Base-by-base conservation (phyloP, 1,140 invertebrate genomes). In the Drosophila mojavensis region DNA sequence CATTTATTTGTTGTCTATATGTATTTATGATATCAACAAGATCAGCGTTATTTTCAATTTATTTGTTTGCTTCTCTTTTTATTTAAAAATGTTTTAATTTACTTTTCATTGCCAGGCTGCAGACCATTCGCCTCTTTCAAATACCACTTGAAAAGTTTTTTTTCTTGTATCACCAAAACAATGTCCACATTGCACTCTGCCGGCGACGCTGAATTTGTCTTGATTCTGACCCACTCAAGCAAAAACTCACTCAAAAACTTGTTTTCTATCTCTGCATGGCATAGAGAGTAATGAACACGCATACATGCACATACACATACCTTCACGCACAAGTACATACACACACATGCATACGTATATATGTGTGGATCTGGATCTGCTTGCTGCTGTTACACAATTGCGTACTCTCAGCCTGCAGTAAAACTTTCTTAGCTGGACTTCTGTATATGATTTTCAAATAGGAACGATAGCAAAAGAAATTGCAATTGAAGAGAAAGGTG, bases 211-310 rank as follows among this genome's bases (percentile, higher is more conserved):
- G 10, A 48, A 63, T 45, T 28, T 33, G 70, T 48, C 64, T 73
- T 73, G 55, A 66, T 71, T 64, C 64, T 61, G 56, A 55, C 26
- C 6, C 64, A 73, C 70, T 68, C 70, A 68, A 65, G 11, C 33
- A 30, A 15, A 30, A 45, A 30, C 24, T 48, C 70, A 68, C 70
- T 73, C 70, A 73, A 73, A 73, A 73, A 73, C 70, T 61, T 30
- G 70, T 73, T 73, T 73, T 24, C 55, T 54, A 36, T 54, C 15
- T 0, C 33, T 39, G 20, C 36, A 39, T 9, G 56, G 56, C 50
- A n/a, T 47, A 33, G 59, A 33, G 58, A 47, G 58, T 61, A 33
- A 3, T 10, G 47, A 47, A 5, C 17, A 15, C 43, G n/a, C 24
- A 45, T n/a, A 9, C 39, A 59, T 17, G 1, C 13, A 58, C 5